Evolutionary conservation across 2,888 invertebrate species (phyloP).

Genomic region (Dromius quadrimaculatus): DNA sequence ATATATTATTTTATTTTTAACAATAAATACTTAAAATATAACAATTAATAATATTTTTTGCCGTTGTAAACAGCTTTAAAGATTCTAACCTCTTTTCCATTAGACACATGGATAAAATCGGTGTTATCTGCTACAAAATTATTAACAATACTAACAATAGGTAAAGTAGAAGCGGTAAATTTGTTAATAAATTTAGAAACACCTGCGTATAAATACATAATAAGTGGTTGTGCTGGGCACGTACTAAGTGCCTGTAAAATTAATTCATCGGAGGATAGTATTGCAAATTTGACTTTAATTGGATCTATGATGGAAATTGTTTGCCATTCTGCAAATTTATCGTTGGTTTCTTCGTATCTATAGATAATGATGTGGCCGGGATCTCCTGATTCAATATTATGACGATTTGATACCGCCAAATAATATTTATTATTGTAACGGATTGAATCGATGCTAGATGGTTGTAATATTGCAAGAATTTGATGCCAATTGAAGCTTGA

Average conservation of each 20-base stretch:
- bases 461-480: constrained; percentile 58
- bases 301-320: constrained; percentile 62
- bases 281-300: constrained; percentile 63
- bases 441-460: constrained; percentile 59
- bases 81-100: constrained; percentile 58
- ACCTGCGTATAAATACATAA: constrained; percentile 66
- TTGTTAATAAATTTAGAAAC: constrained; percentile 63
- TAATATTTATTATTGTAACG: constrained; percentile 52
- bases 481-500: constrained; percentile 59
- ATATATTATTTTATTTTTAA: too few relatives aligned
- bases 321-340: constrained; percentile 63
- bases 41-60: constrained; percentile 26
- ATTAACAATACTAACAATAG: constrained; percentile 13
- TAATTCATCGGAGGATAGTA: constrained; percentile 66
- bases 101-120: constrained; percentile 60
- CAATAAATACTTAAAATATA: too few relatives aligned
- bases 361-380: constrained; percentile 50
- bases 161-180: constrained; percentile 57
- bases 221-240: constrained; percentile 63
- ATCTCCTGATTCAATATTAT: not conserved
- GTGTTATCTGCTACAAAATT: constrained; percentile 57
- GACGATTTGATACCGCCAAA: constrained; percentile 21
- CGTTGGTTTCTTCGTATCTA: constrained; percentile 58
- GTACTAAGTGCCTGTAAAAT: constrained; percentile 65
- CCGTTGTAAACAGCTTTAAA: constrained; percentile 62